These are phyloP conservation scores for Clepsis dumicolana DNA, from an alignment of 2,888 invertebrate genomes.

Conservation along the genomic window DNA sequence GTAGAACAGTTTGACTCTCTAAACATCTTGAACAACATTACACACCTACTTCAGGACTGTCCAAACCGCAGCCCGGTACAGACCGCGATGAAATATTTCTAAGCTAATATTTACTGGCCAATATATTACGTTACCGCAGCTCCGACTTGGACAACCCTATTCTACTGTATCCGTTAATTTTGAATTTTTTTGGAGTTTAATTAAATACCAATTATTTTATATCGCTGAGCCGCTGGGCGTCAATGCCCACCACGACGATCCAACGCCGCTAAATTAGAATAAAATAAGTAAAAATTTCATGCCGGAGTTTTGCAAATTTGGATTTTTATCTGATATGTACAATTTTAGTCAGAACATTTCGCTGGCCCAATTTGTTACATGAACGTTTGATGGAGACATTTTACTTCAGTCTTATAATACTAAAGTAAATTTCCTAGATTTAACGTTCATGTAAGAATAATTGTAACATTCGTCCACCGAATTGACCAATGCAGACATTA, in stretches of 20 bases:
- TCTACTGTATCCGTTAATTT: constrained; percentile 1
- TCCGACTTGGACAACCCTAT: background rate
- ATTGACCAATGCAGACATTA: background rate
- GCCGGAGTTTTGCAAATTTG: background rate
- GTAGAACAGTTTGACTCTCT: constrained; percentile 29
- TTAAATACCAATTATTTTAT: background rate
- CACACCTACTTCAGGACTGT: constrained; percentile 7
- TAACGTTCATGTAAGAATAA: too few species aligned
- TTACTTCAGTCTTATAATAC: too few species aligned
- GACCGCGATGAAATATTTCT: background rate
- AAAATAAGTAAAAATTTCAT: background rate
- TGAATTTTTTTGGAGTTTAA: background rate
- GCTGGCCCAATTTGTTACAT: too few species aligned
- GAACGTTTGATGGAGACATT: too few species aligned
- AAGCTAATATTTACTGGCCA: background rate
- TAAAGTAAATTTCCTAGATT: too few species aligned
- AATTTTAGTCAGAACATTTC: background rate
- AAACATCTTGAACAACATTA: constrained; percentile 35
- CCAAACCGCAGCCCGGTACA: background rate
- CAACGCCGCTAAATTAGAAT: background rate
- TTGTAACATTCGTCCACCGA: too few species aligned
- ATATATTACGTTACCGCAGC: background rate
- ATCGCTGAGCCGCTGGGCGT: background rate
- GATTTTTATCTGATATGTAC: background rate
- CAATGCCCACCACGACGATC: background rate